Base-by-base conservation (phyloP, 2,113 vertebrate genomes). In the Alethe castanea region DNA sequence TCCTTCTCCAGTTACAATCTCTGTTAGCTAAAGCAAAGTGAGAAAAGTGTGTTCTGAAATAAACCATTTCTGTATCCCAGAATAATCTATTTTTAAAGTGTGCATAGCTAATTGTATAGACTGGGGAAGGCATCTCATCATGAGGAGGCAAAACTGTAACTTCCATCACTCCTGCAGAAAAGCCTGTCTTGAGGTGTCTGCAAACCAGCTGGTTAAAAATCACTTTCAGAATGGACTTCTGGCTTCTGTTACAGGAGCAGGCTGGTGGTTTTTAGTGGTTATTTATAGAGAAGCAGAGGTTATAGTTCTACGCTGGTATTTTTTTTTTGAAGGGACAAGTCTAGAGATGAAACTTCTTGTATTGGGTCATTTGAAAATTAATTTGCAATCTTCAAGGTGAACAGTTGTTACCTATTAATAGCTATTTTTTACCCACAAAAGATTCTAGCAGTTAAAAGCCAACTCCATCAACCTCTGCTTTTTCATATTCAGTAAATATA, bases 401-500 rank as follows among this genome's bases (percentile, higher is more conserved):
- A 74, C n/a, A n/a, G 61, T 52, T 92, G 18, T 92, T 94, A 40
- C 71, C 83, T 81, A 56, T 91, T 88, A 94, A 83, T 88, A 90
- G 90, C 85, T 86, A 9, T 88, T 88, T 91, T 95, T 94, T 94
- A 71, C 52, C 14, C 64, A 44, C 42, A 44, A 10, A 83, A 86
- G n/a, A 83, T 90, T 90, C 81, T 70, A 86, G 60, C 92, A 67
- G 67, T 82, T 96, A 96, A 94, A 95, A 96, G 56, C 74, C 81
- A 73, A 59, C 48, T 80, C 87, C 50, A 77, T 96, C 87, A 82
- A 79, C 78, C 31, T 91, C 54, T 93, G 71, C 61, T 94, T 95
- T 92, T 90, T 89, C 44, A 22, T 86, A 95, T 91, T 70, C 81
- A 83, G 87, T 95, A 94, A 95, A 96, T 93, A 93, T 13, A 88